Evolutionary conservation across 2,113 vertebrate genomes (phyloP).

Genomic region (Calyptomena viridis): DNA sequence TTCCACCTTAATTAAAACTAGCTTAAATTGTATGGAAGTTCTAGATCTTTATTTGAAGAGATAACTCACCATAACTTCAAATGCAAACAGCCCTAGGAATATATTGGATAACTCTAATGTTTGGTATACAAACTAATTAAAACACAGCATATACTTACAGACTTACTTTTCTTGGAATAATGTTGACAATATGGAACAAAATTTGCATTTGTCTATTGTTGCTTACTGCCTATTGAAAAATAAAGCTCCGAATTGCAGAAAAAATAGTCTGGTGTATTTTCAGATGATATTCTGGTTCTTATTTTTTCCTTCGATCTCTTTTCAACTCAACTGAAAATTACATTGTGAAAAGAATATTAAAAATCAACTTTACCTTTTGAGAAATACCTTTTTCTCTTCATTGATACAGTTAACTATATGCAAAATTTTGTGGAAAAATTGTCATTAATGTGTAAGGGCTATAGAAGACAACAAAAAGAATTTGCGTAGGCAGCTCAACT

Average conservation of each 20-base stretch:
- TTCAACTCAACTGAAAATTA: background rate
- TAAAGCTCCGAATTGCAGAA: background rate
- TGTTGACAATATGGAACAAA: constrained; percentile 32
- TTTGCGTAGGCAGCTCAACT: background rate
- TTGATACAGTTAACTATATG: background rate
- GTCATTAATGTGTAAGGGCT: background rate
- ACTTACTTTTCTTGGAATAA: constrained; percentile 10
- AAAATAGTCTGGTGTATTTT: background rate
- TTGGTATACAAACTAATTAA: background rate
- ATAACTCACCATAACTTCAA: background rate
- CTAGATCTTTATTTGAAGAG: background rate
- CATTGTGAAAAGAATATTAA: background rate
- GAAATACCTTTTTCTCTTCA: background rate
- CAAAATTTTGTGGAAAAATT: background rate
- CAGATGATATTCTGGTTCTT: background rate
- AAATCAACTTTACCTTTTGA: background rate
- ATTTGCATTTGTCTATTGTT: constrained; percentile 16
- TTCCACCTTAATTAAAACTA: constrained; percentile 24
- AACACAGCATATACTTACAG: background rate
- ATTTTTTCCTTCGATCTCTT: constrained; percentile 5
- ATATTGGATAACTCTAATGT: background rate
- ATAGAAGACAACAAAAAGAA: background rate
- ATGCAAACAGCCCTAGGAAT: background rate
- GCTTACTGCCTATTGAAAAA: background rate
- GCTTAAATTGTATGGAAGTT: background rate